Base-by-base conservation (phyloP, 1,140 invertebrate genomes). In the Caenorhabditis remanei region DNA sequence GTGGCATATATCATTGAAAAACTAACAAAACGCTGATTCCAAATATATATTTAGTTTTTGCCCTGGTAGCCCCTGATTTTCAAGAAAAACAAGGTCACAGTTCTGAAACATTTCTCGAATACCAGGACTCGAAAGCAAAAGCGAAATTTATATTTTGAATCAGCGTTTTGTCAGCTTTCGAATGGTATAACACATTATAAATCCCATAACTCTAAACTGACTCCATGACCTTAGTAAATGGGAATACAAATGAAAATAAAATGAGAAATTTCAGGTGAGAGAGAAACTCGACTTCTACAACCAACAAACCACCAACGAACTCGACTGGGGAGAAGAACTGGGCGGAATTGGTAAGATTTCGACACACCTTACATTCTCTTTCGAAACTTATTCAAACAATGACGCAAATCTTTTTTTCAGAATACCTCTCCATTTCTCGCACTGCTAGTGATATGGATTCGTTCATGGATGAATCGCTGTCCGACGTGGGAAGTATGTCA, bases 241-340 rank as follows among this genome's bases (percentile, higher is more conserved):
- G 67, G 40, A 48, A 48, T 6, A 16, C 24, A 75, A 75, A n/a
- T 82, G 14, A 48, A 82, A 79, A 48, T 41, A 43, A 7, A 41
- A 46, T 2, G 21, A 40, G 14, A 21, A 40, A 85, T 40, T 85
- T 21, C 48, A 85, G 84, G 85, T 83, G 0, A 11, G 21, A 50
- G 85, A 87, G 46, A 82, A 79, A n/a, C 19, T 79, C 6, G 63
- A 53, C 21, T 85, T 85, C 85, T 85, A 75, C 67, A 79, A 85
- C 32, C 63, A 75, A 11, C 85, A 85, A 67, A 79, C 71, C 19
- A 85, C 85, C 19, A 85, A 85, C 21, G 65, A 71, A 53, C 63
- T 85, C 14, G 67, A 85, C 53, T 85, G 85, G 85, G 63, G 67
- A 65, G 65, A 85, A 21, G 85, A 85, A 24, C 46, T 61, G 0